phyloP scores from a whole-genome alignment of 2,113 vertebrate species.

The Dasyurus viverrinus region DNA sequence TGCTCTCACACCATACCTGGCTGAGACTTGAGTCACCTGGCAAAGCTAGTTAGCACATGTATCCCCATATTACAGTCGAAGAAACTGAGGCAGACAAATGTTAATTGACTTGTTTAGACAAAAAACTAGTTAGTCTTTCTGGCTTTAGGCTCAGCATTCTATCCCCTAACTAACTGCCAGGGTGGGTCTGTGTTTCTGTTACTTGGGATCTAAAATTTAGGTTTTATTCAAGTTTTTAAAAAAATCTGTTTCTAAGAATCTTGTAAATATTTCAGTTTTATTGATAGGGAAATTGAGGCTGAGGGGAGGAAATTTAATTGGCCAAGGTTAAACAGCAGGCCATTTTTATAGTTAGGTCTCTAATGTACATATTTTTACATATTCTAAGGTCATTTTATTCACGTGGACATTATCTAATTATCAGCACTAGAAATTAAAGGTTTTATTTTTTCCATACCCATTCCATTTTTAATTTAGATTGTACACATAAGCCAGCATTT shows the following conservation, averaged over 20 bases:
- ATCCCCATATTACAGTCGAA: background rate
- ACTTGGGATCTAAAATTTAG: background rate
- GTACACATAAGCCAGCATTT: conserved; percentile 22
- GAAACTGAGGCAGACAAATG: background rate
- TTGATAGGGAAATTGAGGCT: conserved; percentile 41
- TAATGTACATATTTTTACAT: background rate
- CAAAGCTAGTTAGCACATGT: background rate
- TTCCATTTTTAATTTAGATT: conserved; percentile 25
- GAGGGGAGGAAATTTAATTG: conserved; percentile 46
- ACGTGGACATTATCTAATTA: conserved; percentile 38
- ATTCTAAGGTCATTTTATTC: conserved; percentile 57
- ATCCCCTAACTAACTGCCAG: background rate
- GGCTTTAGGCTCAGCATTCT: background rate
- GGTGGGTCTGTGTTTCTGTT: background rate
- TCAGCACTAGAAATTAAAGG: conserved; percentile 40
- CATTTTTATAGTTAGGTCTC: background rate
- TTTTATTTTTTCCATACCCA: conserved; percentile 30
- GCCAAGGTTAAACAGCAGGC: conserved; percentile 20
- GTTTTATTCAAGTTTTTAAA: conserved; percentile 34
- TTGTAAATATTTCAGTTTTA: background rate
- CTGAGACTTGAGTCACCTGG: background rate
- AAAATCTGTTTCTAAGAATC: conserved; percentile 5
- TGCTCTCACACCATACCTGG: background rate
- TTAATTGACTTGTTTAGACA: background rate
- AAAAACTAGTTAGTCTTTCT: background rate